phyloP scores from a whole-genome alignment of 2,888 invertebrate species.

The Plagiodera versicolora region DNA sequence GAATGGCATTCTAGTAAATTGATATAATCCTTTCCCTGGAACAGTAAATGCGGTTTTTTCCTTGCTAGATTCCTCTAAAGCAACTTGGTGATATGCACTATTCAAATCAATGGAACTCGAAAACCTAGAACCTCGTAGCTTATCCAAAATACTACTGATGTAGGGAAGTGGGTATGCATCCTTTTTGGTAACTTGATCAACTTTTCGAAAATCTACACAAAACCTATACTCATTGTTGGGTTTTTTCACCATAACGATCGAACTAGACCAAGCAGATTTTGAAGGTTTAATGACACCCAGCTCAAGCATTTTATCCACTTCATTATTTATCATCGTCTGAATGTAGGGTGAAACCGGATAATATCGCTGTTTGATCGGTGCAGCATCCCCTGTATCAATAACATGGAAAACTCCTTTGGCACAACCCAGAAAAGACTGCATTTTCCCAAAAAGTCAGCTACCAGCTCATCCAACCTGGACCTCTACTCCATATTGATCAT shows the following conservation, averaged over 20 bases:
- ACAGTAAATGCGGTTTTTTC: slow-evolving; percentile 35
- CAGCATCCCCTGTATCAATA: slow-evolving; percentile 13
- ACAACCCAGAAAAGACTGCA: slow-evolving; percentile 11
- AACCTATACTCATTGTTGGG: slow-evolving; percentile 33
- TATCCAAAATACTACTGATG: slow-evolving; percentile 17
- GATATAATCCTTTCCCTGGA: slow-evolving; percentile 15
- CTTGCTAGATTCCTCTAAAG: slow-evolving; percentile 23
- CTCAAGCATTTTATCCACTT: slow-evolving; percentile 32
- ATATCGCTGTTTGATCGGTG: slow-evolving; percentile 24
- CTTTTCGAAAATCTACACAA: slow-evolving; percentile 31
- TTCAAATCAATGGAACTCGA: slow-evolving; percentile 36
- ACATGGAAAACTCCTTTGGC: slow-evolving; percentile 15
- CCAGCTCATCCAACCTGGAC: background rate
- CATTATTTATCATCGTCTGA: slow-evolving; percentile 18
- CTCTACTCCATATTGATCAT: background rate
- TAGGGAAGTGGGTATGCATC: slow-evolving; percentile 17
- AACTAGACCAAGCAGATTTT: slow-evolving; percentile 41
- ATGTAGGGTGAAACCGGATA: slow-evolving; percentile 22
- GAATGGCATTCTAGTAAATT: slow-evolving; percentile 20
- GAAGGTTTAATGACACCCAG: slow-evolving; percentile 27
- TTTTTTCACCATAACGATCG: slow-evolving; percentile 41
- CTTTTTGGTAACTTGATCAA: slow-evolving; percentile 28
- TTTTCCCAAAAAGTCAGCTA: slow-evolving; percentile 7
- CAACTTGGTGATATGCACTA: slow-evolving; percentile 35
- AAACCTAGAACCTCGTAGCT: slow-evolving; percentile 25